Evolutionary conservation across 2,797 vertebrate species (phyloP).

Genomic region (Morus bassanus): DNA sequence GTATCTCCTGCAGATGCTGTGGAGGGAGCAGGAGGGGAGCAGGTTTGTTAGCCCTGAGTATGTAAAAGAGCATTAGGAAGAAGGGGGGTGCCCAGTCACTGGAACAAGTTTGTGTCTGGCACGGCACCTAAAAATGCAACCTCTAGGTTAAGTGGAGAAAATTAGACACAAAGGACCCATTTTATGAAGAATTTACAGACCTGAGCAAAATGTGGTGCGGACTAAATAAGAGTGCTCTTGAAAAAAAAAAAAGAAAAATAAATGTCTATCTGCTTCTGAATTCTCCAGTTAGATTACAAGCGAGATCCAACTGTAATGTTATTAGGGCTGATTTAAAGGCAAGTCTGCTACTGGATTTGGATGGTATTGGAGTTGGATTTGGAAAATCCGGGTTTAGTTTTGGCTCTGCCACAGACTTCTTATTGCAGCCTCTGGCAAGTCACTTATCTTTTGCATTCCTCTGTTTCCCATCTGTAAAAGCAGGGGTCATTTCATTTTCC

Average conservation of each 20-base stretch:
- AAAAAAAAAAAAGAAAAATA: background rate
- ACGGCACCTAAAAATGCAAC: constrained; percentile 60
- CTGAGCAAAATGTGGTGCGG: constrained; percentile 9
- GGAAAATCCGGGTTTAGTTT: constrained; percentile 3
- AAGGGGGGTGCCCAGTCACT: background rate
- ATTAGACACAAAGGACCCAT: constrained; percentile 63
- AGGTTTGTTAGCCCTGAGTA: background rate
- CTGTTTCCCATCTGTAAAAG: constrained; percentile 7
- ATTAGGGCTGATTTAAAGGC: background rate
- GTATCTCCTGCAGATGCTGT: background rate
- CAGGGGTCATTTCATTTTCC: background rate
- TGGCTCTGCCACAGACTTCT: background rate
- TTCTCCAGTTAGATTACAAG: background rate
- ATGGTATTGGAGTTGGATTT: background rate
- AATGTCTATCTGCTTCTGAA: background rate
- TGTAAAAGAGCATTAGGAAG: background rate
- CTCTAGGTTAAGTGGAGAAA: constrained; percentile 70
- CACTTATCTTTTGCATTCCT: background rate
- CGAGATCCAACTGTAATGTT: background rate
- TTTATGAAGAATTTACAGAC: constrained; percentile 67
- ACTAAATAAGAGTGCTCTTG: constrained; percentile 5
- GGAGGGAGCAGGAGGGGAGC: background rate
- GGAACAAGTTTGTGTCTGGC: constrained; percentile 47
- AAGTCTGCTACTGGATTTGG: constrained; percentile 8
- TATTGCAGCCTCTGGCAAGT: background rate